These are phyloP conservation scores for Macrosiphum euphorbiae DNA, from an alignment of 2,888 invertebrate genomes.

Conservation along the genomic window DNA sequence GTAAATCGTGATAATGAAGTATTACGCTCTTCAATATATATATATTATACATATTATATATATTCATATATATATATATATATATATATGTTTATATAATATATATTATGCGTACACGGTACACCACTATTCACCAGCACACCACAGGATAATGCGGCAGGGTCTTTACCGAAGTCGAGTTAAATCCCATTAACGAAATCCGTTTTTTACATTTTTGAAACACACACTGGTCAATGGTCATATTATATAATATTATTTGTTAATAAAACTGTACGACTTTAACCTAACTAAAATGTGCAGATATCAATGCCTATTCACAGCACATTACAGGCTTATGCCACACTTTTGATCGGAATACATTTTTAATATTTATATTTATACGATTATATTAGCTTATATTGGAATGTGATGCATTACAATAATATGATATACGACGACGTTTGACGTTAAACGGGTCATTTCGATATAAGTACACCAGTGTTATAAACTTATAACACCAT, in stretches of 20 bases:
- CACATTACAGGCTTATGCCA: background rate
- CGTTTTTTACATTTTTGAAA: background rate
- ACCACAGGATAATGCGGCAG: background rate
- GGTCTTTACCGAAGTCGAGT: background rate
- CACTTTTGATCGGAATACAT: background rate
- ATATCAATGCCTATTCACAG: background rate
- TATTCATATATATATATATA: background rate
- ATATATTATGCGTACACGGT: background rate
- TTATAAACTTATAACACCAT: background rate
- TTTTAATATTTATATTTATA: background rate
- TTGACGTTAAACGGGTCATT: background rate
- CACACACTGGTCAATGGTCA: background rate
- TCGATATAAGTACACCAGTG: background rate
- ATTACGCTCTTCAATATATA: background rate
- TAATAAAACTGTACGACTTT: background rate
- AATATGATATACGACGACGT: background rate
- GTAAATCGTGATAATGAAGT: constrained; percentile 48
- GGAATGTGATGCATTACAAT: background rate
- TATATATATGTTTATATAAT: background rate
- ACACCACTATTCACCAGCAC: background rate
- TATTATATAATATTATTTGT: background rate
- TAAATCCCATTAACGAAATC: background rate
- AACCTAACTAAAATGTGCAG: background rate
- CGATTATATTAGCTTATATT: background rate
- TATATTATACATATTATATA: background rate